Evolutionary conservation across 1,140 invertebrate genomes (phyloP).

Genomic region (Cotesia chilonis): DNA sequence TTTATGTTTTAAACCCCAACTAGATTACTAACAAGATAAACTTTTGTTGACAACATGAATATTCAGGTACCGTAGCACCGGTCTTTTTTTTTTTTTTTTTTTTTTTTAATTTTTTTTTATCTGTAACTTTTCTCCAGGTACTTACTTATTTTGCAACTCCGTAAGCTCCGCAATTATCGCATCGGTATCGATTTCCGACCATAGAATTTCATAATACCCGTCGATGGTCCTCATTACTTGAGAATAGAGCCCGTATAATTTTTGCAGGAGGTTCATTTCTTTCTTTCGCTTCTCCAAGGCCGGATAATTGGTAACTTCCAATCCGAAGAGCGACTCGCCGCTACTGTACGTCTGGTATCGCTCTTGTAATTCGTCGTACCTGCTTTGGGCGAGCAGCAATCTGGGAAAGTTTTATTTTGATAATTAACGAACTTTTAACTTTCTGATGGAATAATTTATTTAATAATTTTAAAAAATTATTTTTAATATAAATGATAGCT

Average conservation of each 20-base stretch:
- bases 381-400: conserved; percentile 91
- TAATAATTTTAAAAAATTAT: too few species aligned
- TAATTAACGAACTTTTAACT: background rate
- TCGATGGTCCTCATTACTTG: conserved; percentile 95
- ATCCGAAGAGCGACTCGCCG: conserved; percentile 92
- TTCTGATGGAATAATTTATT: too few species aligned
- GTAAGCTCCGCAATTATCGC: conserved; percentile 96
- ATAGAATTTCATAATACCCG: conserved; percentile 96
- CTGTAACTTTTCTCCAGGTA: too few species aligned
- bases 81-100: too few species aligned
- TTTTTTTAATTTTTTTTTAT: too few species aligned
- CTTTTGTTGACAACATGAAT: background rate
- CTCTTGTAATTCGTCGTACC: conserved; percentile 94
- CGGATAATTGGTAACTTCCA: conserved; percentile 89
- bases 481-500: too few species aligned
- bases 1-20: too few species aligned
- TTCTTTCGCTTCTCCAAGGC: conserved; percentile 92
- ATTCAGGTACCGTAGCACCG: background rate
- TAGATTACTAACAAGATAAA: too few species aligned
- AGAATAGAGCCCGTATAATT: conserved; percentile 95
- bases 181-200: conserved; percentile 93
- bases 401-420: conserved; percentile 82
- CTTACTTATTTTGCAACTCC: conserved; percentile 86
- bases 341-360: conserved; percentile 91
- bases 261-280: conserved; percentile 93